Base-by-base conservation (phyloP, 2,113 vertebrate genomes). In the Dinomys branickii region DNA sequence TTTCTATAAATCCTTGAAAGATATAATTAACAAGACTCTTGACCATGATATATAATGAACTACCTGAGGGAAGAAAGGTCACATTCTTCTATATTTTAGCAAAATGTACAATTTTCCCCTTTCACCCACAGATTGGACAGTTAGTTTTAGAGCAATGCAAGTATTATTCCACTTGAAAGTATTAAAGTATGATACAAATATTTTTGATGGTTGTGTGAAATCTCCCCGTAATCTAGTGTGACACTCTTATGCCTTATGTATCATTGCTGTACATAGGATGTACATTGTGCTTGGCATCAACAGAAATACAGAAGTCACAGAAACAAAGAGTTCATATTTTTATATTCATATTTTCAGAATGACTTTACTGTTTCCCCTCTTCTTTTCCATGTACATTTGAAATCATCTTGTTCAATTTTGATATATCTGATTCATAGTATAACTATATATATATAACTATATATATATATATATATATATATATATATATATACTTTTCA, bases 211-310 rank as follows among this genome's bases (percentile, higher is more conserved):
- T 95, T 93, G n/a, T 82, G 20, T 71, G 83, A 41, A 69, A 41
- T 44, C 73, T 82, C 92, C 77, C 65, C 38, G 20, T 96, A 94
- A 97, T 94, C 96, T 94, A 85, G 90, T 92, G 80, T 91, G 94
- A 95, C 58, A 92, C 1, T 83, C 35, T 73, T 93, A 83, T 90
- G 58, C 56, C 28, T 93, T 87, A 92, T 93, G 73, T 63, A 38
- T 52, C 58, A 50, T 97, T 24, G 38, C 41, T 96, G 75, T 63
- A 17, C 52, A 58, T 59, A 89, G 85, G 50, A 47, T 89, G 87
- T 82, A 94, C 95, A 63, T 63, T 92, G 6, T 93, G 93, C 96
- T 90, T 97, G 88, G 65, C 6, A 88, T 35, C 75, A 88, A 94
- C 14, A 41, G 35, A 93, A 67, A 91, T 44, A 71, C 2, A 75